phyloP scores from a whole-genome alignment of 2,113 vertebrate genomes.

The Collichthys lucidus region DNA sequence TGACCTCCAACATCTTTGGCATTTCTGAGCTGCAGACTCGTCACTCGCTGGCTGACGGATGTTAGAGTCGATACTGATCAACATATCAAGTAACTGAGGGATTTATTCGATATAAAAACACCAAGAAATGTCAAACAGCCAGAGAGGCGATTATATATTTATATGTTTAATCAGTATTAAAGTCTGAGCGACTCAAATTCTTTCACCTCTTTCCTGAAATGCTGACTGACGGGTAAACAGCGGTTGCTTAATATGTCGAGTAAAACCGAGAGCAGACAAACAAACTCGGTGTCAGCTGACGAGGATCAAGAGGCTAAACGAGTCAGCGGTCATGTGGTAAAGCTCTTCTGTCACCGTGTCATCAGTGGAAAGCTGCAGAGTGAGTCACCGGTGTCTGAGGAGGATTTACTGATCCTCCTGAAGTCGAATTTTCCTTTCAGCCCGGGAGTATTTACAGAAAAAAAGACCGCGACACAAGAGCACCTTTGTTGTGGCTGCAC shows the following conservation, averaged over 20 bases:
- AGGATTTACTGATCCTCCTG: background rate
- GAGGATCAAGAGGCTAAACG: conserved; percentile 1
- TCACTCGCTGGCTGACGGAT: too few species aligned
- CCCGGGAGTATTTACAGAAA: conserved; percentile 20
- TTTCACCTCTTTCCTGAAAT: background rate
- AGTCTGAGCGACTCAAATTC: background rate
- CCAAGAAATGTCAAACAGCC: too few species aligned
- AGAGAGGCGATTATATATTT: too few species aligned
- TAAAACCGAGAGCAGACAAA: conserved; percentile 11
- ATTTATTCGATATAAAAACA: too few species aligned
- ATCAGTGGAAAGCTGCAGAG: background rate
- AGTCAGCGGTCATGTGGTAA: conserved; percentile 24
- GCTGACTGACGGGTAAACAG: background rate
- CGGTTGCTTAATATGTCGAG: background rate
- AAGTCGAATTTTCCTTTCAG: conserved; percentile 12
- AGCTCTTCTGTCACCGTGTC: background rate
- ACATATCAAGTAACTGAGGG: too few species aligned
- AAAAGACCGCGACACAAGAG: conserved; percentile 25
- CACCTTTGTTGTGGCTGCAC: conserved; percentile 41
- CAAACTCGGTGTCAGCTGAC: conserved; percentile 36
- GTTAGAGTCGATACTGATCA: too few species aligned
- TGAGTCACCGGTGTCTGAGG: background rate
- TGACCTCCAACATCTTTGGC: too few species aligned
- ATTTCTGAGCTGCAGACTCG: too few species aligned
- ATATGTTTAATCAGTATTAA: too few species aligned